Evolutionary conservation across 2,888 invertebrate species (phyloP), one percentile per base, ranked within the genome.

Genomic region (Himalopsyche japonica): DNA sequence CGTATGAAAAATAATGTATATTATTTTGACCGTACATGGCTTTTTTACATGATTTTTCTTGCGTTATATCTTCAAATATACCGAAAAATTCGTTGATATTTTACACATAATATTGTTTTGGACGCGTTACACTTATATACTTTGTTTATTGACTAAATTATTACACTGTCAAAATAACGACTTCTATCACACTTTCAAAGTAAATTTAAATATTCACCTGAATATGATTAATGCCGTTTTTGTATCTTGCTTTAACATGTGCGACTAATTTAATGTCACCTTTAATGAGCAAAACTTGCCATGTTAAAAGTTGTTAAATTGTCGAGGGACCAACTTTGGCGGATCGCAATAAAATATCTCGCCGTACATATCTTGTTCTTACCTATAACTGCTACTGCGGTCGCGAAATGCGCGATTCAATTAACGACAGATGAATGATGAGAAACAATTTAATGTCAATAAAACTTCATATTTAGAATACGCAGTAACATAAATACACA

Each of bases 231-330:
- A 20, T 15, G 24, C 12, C 30, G n/a, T 5, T 70, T 70, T 70
- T 27, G n/a, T 70, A 70, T 70, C 30, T 70, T 15, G 30, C 15
- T 70, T 70, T 30, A 27, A 24, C 70, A 70, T 70, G 70, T 70
- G 70, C 70, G 70, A 70, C 70, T 82, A 83, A 83, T 81, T 81
- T 83, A 84, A 83, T 82, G 84, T 86, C 83, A 86, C 84, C 86
- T 86, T 85, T 86, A 86, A 86, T 86, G 86, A 86, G 84, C 76
- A 64, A 81, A 85, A 87, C 84, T 85, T 81, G 82, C 27, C 43
- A 77, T 85, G 85, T 86, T 86, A 85, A 86, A 86, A 86, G 86
- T 85, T 86, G 81, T 83, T 83, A 86, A 86, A 86, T 83, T 86
- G 84, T 83, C 86, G 84, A 82, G 86, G 86, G 86, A 86, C 86